These are phyloP conservation scores for Drosophila formosana DNA, from an alignment of 2,888 invertebrate genomes.

Conservation along the genomic window DNA sequence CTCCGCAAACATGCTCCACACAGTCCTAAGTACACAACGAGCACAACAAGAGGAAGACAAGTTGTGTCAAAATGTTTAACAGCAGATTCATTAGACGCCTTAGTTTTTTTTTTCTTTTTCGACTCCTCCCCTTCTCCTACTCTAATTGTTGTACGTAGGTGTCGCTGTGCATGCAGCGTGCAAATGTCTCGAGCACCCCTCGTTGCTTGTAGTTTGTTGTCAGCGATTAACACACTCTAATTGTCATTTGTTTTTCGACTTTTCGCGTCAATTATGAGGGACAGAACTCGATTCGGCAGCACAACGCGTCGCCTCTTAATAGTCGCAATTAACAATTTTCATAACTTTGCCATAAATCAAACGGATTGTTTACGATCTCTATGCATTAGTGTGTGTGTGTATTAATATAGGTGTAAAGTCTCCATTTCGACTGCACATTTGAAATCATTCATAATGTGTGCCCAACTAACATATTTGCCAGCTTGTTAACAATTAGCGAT, in stretches of 20 bases:
- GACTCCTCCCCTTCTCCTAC: neutral
- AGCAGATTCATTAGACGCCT: conserved; percentile 56
- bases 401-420: neutral
- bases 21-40: conserved; percentile 71
- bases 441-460: conserved; percentile 23
- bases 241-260: conserved; percentile 70
- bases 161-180: conserved; percentile 50
- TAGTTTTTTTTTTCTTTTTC: neutral
- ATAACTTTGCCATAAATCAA: conserved; percentile 39
- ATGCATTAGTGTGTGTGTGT: conserved; percentile 12
- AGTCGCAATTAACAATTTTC: conserved; percentile 42
- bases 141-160: conserved; percentile 31
- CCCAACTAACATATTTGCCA: conserved; percentile 33
- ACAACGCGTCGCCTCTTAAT: conserved; percentile 9
- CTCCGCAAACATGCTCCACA: conserved; percentile 50
- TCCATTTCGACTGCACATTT: conserved; percentile 14
- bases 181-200: conserved; percentile 32
- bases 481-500: conserved; percentile 55
- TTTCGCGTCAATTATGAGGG: conserved; percentile 29
- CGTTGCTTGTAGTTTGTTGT: conserved; percentile 21
- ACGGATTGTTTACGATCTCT: neutral
- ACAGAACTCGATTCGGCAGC: conserved; percentile 21
- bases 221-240: conserved; percentile 75
- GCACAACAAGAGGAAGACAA: conserved; percentile 12
- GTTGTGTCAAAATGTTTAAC: conserved; percentile 48